These are phyloP conservation scores for Antheraea mylitta DNA, from an alignment of 1,140 invertebrate species.

Conservation along the genomic window DNA sequence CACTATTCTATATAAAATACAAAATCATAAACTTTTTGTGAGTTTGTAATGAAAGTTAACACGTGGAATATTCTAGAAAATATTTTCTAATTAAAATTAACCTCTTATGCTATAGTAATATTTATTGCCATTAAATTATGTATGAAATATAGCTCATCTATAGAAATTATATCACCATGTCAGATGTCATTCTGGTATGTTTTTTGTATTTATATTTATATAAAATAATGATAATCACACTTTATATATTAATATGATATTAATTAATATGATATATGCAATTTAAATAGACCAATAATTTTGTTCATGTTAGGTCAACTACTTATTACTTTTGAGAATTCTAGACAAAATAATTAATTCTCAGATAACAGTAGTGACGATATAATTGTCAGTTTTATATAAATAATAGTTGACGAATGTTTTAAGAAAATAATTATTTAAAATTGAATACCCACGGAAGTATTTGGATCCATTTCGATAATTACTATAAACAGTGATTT, in stretches of 20 bases:
- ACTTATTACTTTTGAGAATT: neutral
- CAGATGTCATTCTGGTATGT: neutral
- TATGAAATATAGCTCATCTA: neutral
- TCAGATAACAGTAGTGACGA: slow-evolving; percentile 35
- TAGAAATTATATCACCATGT: neutral
- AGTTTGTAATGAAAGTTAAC: neutral
- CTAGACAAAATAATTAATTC: slow-evolving; percentile 1
- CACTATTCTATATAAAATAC: neutral
- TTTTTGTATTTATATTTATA: neutral
- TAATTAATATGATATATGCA: too few relatives aligned
- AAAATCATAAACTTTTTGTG: neutral
- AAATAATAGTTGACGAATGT: neutral
- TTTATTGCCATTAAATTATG: neutral
- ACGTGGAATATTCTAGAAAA: neutral
- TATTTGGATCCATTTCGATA: slow-evolving; percentile 41
- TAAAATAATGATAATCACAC: neutral
- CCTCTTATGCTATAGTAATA: neutral
- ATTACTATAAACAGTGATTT: slow-evolving; percentile 49
- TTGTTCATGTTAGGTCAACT: neutral
- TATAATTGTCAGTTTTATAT: slow-evolving; percentile 34
- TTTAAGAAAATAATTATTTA: neutral
- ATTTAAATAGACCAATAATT: neutral
- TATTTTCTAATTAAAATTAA: neutral
- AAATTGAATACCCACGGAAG: slow-evolving; percentile 1
- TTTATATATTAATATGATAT: neutral